Evolutionary conservation across 2,888 invertebrate genomes (phyloP).

Genomic region (Diadromus collaris): DNA sequence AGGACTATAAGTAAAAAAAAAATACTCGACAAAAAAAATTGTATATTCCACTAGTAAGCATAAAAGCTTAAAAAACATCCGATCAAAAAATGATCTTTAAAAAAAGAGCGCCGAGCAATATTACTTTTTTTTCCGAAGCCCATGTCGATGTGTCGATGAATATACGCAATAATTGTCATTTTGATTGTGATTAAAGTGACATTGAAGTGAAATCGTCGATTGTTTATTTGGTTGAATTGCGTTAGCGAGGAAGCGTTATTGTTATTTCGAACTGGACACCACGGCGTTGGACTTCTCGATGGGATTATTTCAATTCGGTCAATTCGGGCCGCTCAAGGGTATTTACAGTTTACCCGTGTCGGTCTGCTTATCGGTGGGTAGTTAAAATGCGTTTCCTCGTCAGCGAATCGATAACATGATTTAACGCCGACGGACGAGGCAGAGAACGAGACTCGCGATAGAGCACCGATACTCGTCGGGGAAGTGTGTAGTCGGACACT

Average conservation of each 20-base stretch:
- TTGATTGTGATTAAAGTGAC: conserved; percentile 15
- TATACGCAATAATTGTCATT: conserved; percentile 5
- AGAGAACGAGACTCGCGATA: neutral
- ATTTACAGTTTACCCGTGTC: conserved; percentile 26
- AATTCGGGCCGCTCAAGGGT: conserved; percentile 4
- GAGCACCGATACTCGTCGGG: conserved; percentile 10
- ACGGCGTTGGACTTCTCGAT: neutral
- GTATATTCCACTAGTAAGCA: neutral
- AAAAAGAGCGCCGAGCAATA: neutral
- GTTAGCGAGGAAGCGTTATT: neutral
- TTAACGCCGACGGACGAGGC: conserved; percentile 33
- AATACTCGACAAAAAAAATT: neutral
- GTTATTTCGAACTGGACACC: conserved; percentile 1
- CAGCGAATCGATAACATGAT: conserved; percentile 64
- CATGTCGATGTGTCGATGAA: neutral
- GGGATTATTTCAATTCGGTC: neutral
- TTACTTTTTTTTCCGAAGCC: neutral
- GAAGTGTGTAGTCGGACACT: conserved; percentile 32
- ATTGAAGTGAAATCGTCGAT: neutral
- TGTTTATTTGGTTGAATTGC: neutral
- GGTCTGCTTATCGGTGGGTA: conserved; percentile 60
- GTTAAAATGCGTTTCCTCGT: conserved; percentile 62
- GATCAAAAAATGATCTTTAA: neutral
- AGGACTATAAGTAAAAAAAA: conserved; percentile 61
- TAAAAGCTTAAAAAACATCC: neutral